Conservation (phyloP, 2,888 invertebrate species). For the Cremastinae sp. region DNA sequence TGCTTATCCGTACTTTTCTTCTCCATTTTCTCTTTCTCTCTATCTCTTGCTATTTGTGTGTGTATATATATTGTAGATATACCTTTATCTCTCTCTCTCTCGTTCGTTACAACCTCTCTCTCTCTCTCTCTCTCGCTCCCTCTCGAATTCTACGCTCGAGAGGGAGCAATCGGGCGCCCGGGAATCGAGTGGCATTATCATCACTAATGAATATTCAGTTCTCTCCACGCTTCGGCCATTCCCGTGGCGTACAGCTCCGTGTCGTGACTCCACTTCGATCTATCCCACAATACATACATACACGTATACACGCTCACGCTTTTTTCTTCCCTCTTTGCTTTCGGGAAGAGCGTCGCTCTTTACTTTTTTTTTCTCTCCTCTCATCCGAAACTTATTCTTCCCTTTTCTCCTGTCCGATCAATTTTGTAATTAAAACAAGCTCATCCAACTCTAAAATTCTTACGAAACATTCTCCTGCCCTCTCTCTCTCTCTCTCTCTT, state of each 20-base stretch:
- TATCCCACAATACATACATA: slow-evolving; percentile 15
- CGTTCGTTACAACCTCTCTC: background rate
- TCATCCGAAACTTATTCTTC: background rate
- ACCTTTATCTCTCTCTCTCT: slow-evolving; percentile 4
- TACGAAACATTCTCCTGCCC: too few species aligned
- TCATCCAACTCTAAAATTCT: background rate
- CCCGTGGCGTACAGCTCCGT: slow-evolving; percentile 65
- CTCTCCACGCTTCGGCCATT: slow-evolving; percentile 69
- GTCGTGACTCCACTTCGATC: slow-evolving; percentile 68
- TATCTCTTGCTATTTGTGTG: background rate
- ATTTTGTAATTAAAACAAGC: slow-evolving; percentile 41
- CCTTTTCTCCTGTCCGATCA: slow-evolving; percentile 4
- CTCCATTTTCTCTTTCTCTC: background rate
- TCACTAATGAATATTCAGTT: slow-evolving; percentile 77
- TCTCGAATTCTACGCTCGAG: slow-evolving; percentile 47
- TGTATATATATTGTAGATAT: too few species aligned
- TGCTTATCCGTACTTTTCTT: slow-evolving; percentile 28
- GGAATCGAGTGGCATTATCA: slow-evolving; percentile 72
- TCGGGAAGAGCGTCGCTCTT: slow-evolving; percentile 9
- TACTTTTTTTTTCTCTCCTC: background rate
- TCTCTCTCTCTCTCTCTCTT: too few species aligned
- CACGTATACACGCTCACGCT: background rate
- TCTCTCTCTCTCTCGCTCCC: slow-evolving; percentile 4
- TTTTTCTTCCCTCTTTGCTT: slow-evolving; percentile 10
- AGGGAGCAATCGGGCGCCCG: slow-evolving; percentile 50